Base-by-base conservation (phyloP, 2,797 vertebrate genomes). In the Cryptoprocta ferox region DNA sequence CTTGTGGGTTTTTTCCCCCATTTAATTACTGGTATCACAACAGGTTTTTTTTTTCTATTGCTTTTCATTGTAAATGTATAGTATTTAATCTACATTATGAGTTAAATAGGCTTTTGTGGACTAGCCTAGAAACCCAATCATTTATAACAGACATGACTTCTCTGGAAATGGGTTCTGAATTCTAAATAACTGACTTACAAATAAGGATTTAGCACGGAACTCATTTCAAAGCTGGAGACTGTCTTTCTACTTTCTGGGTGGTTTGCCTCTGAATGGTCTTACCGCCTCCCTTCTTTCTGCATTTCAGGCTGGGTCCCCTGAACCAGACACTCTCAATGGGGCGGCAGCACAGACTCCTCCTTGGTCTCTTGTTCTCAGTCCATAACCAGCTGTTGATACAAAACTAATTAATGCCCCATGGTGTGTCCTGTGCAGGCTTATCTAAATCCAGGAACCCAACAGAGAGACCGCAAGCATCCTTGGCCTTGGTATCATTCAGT, bases 21-120 rank as follows among this genome's bases (percentile, higher is more conserved):
- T 97, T 97, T 97, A 97, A 97, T 97, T 96, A 97, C 95, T 97
- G 78, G 48, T 93, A 96, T 96, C 87, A 92, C 89, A 93, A 80
- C 80, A 89, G 86, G 73, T 68, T 68, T 94, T 93, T 93, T 95
- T 94, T 91, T 81, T 14, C 94, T 94, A 18, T 92, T 94, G 76
- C 92, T 93, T 97, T 95, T 97, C 95, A 94, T 96, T 96, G 83
- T 70, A 97, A 83, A 96, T 89, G 45, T 97, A 19, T 89, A 90
- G 92, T 91, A 91, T 96, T 98, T 97, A 92, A 93, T 93, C 94
- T 90, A 75, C 91, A 89, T 98, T 88, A 95, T 96, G 83, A 97
- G 89, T 88, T 97, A 95, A 97, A 96, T 70, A 96, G 91, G 87
- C 76, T 95, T 96, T 97, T 97, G 97, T 91, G 95, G 90, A 85